Evolutionary conservation across 2,113 vertebrate species (phyloP).

Genomic region (Triplophysa siluroides): DNA sequence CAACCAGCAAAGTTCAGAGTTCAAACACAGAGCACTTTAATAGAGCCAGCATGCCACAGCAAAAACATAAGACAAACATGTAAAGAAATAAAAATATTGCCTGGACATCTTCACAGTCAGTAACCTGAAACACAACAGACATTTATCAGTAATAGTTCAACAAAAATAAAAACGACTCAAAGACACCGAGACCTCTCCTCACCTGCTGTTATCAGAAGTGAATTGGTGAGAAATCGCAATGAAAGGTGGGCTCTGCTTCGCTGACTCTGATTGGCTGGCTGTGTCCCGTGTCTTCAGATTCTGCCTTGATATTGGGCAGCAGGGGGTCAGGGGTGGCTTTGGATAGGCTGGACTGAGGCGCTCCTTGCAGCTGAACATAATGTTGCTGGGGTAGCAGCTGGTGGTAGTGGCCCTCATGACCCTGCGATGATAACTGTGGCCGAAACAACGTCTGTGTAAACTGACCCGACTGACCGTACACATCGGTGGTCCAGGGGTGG

Average conservation of each 20-base stretch:
- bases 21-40: conserved; percentile 44
- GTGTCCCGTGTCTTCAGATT: conserved; percentile 40
- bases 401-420: conserved; percentile 58
- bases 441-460: conserved; percentile 61
- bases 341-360: conserved; percentile 42
- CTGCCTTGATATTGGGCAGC: conserved; percentile 46
- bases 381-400: conserved; percentile 54
- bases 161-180: too few species aligned
- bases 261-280: conserved; percentile 36
- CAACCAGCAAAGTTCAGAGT: conserved; percentile 1
- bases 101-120: conserved; percentile 7
- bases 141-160: not conserved
- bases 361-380: conserved; percentile 59
- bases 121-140: conserved; percentile 45
- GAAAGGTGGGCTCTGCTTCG: conserved; percentile 57
- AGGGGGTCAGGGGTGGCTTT: conserved; percentile 40
- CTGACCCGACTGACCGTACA: conserved; percentile 65
- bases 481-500: conserved; percentile 66
- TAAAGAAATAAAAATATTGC: conserved; percentile 22
- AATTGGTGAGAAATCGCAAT: conserved; percentile 77
- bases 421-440: conserved; percentile 54
- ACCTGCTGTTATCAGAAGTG: conserved; percentile 66
- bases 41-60: conserved; percentile 14
- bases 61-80: conserved; percentile 19
- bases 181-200: not conserved